These are phyloP conservation scores for Epinotia demarniana DNA, from an alignment of 2,888 invertebrate genomes.

Conservation along the genomic window DNA sequence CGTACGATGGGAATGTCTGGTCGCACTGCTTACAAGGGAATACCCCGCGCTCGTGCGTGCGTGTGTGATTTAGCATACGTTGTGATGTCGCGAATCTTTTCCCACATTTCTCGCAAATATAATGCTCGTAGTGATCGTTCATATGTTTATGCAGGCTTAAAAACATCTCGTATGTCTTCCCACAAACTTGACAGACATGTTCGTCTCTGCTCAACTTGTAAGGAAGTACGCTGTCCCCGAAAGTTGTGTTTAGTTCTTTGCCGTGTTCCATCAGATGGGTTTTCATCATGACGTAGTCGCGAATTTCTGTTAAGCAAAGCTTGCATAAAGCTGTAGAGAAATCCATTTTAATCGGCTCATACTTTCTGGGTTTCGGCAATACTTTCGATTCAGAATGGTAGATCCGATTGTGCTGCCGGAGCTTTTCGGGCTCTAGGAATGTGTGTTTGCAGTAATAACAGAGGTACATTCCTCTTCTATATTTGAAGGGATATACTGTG, in stretches of 20 bases:
- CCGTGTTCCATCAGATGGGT: conserved; percentile 68
- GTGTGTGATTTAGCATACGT: conserved; percentile 73
- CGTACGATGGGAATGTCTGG: conserved; percentile 67
- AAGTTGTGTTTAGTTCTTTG: conserved; percentile 64
- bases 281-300: conserved; percentile 68
- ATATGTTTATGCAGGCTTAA: conserved; percentile 77
- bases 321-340: conserved; percentile 69
- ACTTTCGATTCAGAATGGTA: conserved; percentile 64
- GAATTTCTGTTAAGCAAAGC: conserved; percentile 63
- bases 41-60: conserved; percentile 71
- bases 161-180: conserved; percentile 77
- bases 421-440: conserved; percentile 74
- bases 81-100: conserved; percentile 75
- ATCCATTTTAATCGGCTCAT: conserved; percentile 78
- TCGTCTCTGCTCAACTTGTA: conserved; percentile 75
- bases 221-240: conserved; percentile 75
- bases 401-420: conserved; percentile 68
- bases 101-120: conserved; percentile 79
- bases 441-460: conserved; percentile 76
- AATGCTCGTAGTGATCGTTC: conserved; percentile 79
- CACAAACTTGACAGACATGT: conserved; percentile 75
- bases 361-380: conserved; percentile 69
- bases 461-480: conserved; percentile 74
- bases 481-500: conserved; percentile 79
- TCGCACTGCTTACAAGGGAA: conserved; percentile 76